Evolutionary conservation across 2,888 invertebrate species (phyloP).

Genomic region (Sesia apiformis): DNA sequence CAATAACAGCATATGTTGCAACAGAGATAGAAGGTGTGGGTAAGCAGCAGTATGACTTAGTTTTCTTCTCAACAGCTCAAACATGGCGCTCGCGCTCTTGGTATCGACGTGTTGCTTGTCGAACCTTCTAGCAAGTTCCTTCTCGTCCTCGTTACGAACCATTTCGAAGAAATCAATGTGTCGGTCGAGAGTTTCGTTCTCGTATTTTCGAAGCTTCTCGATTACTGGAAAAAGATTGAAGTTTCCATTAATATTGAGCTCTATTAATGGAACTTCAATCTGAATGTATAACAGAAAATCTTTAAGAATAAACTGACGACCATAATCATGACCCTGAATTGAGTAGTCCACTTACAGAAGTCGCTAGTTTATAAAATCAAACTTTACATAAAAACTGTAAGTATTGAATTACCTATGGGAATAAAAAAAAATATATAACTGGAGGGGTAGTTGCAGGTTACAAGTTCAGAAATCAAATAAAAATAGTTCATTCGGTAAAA

Average conservation of each 20-base stretch:
- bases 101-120: conserved; percentile 95
- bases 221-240: conserved; percentile 74
- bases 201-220: conserved; percentile 92
- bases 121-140: conserved; percentile 91
- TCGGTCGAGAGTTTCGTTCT: conserved; percentile 94
- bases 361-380: too few relatives aligned
- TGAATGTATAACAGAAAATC: background rate
- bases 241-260: background rate
- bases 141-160: conserved; percentile 97
- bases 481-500: too few relatives aligned
- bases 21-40: conserved; percentile 91
- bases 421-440: too few relatives aligned
- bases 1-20: conserved; percentile 90
- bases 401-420: background rate
- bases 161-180: conserved; percentile 99
- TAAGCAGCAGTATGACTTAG: conserved; percentile 94
- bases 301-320: background rate
- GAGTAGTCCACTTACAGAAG: background rate
- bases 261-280: background rate
- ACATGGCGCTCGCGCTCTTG: conserved; percentile 94
- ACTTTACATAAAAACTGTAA: too few relatives aligned
- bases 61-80: conserved; percentile 90
- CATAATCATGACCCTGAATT: background rate
- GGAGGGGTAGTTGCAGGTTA: too few relatives aligned
- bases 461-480: too few relatives aligned